Evolutionary conservation across 2,888 invertebrate genomes (phyloP).

Genomic region (Eristalis intricaria): DNA sequence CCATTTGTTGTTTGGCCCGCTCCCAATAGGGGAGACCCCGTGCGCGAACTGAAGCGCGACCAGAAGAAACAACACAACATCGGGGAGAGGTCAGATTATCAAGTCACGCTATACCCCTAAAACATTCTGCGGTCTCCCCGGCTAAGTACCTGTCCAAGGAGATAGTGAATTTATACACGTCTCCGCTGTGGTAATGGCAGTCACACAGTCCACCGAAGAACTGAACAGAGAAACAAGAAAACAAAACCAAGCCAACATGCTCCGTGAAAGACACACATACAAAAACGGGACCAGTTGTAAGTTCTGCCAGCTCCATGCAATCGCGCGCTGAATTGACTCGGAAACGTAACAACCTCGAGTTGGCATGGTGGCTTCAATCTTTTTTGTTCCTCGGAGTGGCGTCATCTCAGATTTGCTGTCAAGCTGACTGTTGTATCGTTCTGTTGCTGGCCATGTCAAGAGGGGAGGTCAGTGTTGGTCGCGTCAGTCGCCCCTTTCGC

Average conservation of each 20-base stretch:
- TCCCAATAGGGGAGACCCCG: slow-evolving; percentile 26
- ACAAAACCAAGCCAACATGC: slow-evolving; percentile 23
- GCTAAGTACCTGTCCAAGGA: slow-evolving; percentile 64
- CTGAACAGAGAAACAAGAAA: background rate
- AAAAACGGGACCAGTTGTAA: slow-evolving; percentile 69
- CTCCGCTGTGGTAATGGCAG: slow-evolving; percentile 52
- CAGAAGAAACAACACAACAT: slow-evolving; percentile 6
- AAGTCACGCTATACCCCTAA: slow-evolving; percentile 66
- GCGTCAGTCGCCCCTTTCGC: background rate
- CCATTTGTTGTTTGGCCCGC: slow-evolving; percentile 44
- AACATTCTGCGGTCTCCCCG: slow-evolving; percentile 42
- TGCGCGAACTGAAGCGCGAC: slow-evolving; percentile 17
- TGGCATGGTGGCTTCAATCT: slow-evolving; percentile 40
- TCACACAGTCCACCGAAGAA: slow-evolving; percentile 21
- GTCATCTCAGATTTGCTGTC: slow-evolving; percentile 17
- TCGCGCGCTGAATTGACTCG: slow-evolving; percentile 60
- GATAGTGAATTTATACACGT: slow-evolving; percentile 55
- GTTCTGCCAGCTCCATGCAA: slow-evolving; percentile 47
- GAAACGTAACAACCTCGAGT: slow-evolving; percentile 61
- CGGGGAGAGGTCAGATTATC: slow-evolving; percentile 71
- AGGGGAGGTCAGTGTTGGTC: background rate
- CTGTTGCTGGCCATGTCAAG: background rate
- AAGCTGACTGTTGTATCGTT: slow-evolving; percentile 46
- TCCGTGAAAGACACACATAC: slow-evolving; percentile 40
- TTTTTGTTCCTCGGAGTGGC: slow-evolving; percentile 5